Evolutionary conservation across 2,888 invertebrate genomes (phyloP).

Genomic region (Anaspis maculata): DNA sequence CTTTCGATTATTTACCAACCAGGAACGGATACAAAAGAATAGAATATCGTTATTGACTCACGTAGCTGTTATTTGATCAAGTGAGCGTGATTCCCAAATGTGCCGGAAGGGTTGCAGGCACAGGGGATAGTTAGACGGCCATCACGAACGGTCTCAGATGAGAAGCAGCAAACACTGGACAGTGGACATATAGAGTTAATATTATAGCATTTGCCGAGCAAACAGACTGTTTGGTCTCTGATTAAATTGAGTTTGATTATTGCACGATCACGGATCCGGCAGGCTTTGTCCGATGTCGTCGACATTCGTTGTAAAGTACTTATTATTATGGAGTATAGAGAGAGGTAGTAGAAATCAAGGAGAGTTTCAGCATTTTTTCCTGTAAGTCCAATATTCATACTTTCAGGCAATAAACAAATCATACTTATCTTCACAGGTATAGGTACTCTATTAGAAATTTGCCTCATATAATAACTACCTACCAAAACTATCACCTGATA

Average conservation of each 20-base stretch:
- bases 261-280: conserved; percentile 24
- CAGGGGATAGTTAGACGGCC: conserved; percentile 16
- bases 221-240: conserved; percentile 32
- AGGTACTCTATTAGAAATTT: too few species aligned
- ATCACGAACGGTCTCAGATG: conserved; percentile 31
- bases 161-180: conserved; percentile 31
- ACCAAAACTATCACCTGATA: too few species aligned
- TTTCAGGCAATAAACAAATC: too few species aligned
- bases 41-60: conserved; percentile 28
- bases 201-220: conserved; percentile 33
- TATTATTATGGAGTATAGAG: too few species aligned
- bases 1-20: conserved; percentile 18
- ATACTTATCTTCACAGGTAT: too few species aligned
- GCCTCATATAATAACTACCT: too few species aligned
- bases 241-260: conserved; percentile 34
- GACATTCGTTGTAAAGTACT: too few species aligned
- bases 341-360: too few species aligned
- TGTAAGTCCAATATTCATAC: too few species aligned
- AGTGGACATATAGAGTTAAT: conserved; percentile 34
- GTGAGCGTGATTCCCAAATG: conserved; percentile 27
- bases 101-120: conserved; percentile 23
- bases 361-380: too few species aligned
- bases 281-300: too few species aligned
- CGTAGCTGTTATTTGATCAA: conserved; percentile 29
- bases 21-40: conserved; percentile 16